These are phyloP conservation scores for Drosophila formosana DNA, from an alignment of 2,888 invertebrate species.

Conservation along the genomic window DNA sequence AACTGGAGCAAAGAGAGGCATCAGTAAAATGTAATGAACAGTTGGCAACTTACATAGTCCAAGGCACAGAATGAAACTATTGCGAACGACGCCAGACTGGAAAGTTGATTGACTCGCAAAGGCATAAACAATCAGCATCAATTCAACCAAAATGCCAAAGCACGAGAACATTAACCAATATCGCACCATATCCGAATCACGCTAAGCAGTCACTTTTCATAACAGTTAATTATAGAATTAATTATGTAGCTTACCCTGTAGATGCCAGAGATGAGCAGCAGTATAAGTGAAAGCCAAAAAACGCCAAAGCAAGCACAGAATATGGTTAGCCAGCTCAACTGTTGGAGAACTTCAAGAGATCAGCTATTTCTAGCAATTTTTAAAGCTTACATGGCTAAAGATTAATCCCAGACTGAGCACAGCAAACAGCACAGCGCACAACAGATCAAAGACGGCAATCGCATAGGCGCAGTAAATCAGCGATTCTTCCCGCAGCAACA, in stretches of 20 bases:
- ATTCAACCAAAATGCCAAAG: slow-evolving; percentile 53
- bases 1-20: slow-evolving; percentile 23
- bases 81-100: slow-evolving; percentile 46
- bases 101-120: slow-evolving; percentile 34
- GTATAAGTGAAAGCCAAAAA: slow-evolving; percentile 65
- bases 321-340: slow-evolving; percentile 68
- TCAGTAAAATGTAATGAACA: neutral
- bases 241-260: slow-evolving; percentile 41
- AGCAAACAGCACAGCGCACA: slow-evolving; percentile 55
- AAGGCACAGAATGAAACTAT: slow-evolving; percentile 35
- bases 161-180: slow-evolving; percentile 62
- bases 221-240: neutral
- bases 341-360: neutral
- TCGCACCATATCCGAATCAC: slow-evolving; percentile 32
- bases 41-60: slow-evolving; percentile 46
- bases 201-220: slow-evolving; percentile 28
- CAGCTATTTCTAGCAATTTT: fast-evolving
- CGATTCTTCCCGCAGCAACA: slow-evolving; percentile 21
- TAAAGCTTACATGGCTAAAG: slow-evolving; percentile 47
- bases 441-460: slow-evolving; percentile 61
- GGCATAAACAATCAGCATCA: slow-evolving; percentile 53
- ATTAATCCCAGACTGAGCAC: slow-evolving; percentile 42
- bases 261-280: slow-evolving; percentile 55
- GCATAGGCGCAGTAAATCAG: slow-evolving; percentile 56
- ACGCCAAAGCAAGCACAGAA: slow-evolving; percentile 54